phyloP scores from a whole-genome alignment of 2,113 vertebrate genomes.

The Mystacornis crossleyi region DNA sequence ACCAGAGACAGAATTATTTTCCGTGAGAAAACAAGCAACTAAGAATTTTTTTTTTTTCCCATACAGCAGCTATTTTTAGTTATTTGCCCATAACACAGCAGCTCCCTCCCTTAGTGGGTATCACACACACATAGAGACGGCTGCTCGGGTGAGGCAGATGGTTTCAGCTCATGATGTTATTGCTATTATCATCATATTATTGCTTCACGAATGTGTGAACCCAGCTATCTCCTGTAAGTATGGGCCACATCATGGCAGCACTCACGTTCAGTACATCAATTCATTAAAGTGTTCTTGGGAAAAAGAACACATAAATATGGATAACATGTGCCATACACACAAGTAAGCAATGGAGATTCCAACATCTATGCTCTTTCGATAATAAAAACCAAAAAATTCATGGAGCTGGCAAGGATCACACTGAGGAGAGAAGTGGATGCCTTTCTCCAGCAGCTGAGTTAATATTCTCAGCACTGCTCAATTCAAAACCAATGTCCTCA shows the following conservation, averaged over 20 bases:
- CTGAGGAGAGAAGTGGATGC: background rate
- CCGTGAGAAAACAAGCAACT: background rate
- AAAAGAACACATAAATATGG: background rate
- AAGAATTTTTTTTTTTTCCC: rapidly evolving
- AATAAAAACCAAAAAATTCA: background rate
- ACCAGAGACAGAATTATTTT: background rate
- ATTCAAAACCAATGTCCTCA: background rate
- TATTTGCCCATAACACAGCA: background rate
- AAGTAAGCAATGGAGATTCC: background rate
- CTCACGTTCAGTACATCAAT: background rate
- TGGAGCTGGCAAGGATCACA: background rate
- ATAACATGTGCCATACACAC: background rate
- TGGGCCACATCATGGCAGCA: background rate
- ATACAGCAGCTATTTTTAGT: background rate
- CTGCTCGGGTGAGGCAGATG: background rate
- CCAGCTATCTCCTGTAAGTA: background rate
- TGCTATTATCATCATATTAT: too few relatives aligned
- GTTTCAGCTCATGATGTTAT: background rate
- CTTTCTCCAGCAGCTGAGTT: background rate
- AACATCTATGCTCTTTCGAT: background rate
- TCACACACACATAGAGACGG: rapidly evolving
- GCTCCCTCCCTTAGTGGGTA: background rate
- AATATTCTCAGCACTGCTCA: background rate
- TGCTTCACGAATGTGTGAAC: background rate
- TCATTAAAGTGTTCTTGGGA: background rate